These are phyloP conservation scores for Pseudopleuronectes americanus DNA, from an alignment of 2,797 vertebrate species.

Conservation along the genomic window DNA sequence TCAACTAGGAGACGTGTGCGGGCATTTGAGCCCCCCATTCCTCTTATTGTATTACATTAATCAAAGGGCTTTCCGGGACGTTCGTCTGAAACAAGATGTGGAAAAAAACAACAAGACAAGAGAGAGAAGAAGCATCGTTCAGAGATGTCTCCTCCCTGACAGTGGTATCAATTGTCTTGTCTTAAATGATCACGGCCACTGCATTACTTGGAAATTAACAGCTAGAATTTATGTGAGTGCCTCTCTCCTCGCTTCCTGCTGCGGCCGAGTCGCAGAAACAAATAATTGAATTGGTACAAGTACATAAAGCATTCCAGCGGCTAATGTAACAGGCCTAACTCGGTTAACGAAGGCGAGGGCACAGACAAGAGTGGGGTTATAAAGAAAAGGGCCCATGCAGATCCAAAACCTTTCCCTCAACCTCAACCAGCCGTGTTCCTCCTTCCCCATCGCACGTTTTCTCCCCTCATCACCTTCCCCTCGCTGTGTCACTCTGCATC, in stretches of 20 bases:
- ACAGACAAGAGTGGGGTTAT: conserved; percentile 68
- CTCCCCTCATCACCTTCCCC: conserved; percentile 72
- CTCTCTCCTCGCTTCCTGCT: conserved; percentile 77
- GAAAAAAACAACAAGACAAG: conserved; percentile 16
- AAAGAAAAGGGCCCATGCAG: conserved; percentile 53
- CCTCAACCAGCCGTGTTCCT: conserved; percentile 41
- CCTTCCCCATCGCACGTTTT: conserved; percentile 23
- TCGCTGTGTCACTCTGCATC: conserved; percentile 52
- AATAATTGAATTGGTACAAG: conserved; percentile 90
- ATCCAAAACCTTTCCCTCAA: conserved; percentile 52
- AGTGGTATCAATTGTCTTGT: conserved; percentile 86
- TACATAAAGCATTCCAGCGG: conserved; percentile 87
- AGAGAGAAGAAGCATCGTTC: conserved; percentile 31
- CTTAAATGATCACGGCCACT: conserved; percentile 88
- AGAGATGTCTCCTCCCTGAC: conserved; percentile 80
- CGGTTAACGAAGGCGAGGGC: conserved; percentile 81
- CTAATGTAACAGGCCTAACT: conserved; percentile 86
- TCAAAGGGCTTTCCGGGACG: conserved; percentile 89
- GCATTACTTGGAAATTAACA: conserved; percentile 91
- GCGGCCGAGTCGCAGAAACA: conserved; percentile 84
- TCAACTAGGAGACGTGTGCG: conserved; percentile 87
- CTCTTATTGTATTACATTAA: conserved; percentile 93
- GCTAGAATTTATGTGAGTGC: conserved; percentile 87
- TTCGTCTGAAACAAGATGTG: conserved; percentile 83
- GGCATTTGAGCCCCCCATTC: conserved; percentile 89